phyloP scores from a whole-genome alignment of 2,797 vertebrate species.

The Schizopygopsis malacanthus region DNA sequence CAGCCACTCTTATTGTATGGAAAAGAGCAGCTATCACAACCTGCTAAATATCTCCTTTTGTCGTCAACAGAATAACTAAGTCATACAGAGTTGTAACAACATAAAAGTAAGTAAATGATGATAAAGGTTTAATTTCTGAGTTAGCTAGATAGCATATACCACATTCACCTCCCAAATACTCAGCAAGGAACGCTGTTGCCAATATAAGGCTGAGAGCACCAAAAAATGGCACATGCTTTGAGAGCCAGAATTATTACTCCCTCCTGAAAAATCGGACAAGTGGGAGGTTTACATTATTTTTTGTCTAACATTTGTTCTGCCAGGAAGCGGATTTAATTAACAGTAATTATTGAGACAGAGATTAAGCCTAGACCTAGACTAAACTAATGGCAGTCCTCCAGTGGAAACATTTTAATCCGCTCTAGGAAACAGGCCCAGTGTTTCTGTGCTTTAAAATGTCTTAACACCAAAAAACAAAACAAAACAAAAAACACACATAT shows the following conservation, averaged over 20 bases:
- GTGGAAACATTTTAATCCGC: constrained; percentile 12
- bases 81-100: not conserved
- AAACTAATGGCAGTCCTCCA: constrained; percentile 9
- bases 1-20: not conserved
- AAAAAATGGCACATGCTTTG: not conserved
- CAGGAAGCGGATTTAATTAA: constrained; percentile 3
- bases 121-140: not conserved
- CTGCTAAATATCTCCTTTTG: not conserved
- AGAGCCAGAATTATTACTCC: not conserved
- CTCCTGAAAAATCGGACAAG: not conserved
- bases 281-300: not conserved
- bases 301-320: not conserved
- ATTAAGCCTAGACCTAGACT: constrained; percentile 5
- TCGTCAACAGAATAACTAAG: not conserved
- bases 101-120: not conserved
- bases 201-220: not conserved
- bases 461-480: not conserved
- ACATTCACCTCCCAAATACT: not conserved
- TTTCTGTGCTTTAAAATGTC: constrained; percentile 11
- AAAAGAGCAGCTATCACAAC: not conserved
- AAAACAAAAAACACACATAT: not conserved
- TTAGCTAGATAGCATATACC: not conserved
- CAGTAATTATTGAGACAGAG: not conserved
- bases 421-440: constrained; percentile 7
- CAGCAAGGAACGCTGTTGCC: not conserved